A percentile compares a stretch with the other conserved stretches of the same genome.
Evolutionary conservation across 2,113 vertebrate species (phyloP).

Genomic region (Vulpes vulpes): DNA sequence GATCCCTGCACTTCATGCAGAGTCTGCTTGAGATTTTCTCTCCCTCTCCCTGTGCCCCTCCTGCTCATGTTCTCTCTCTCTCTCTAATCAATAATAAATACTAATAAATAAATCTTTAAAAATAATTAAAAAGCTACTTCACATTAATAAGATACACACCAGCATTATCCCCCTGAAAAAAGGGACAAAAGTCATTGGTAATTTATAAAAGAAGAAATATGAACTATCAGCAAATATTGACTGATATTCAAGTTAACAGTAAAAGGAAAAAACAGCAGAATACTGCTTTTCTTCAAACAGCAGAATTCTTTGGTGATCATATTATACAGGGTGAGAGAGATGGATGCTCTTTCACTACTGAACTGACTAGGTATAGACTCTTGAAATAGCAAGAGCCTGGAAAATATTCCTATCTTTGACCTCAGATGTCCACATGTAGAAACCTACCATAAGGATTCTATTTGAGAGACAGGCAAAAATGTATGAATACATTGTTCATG

Average conservation of each 20-base stretch:
- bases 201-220: neutral
- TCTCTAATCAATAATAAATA: neutral
- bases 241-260: slow-evolving; percentile 4
- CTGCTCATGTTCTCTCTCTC: neutral
- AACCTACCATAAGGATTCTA: neutral
- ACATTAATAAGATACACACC: neutral
- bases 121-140: neutral
- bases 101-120: neutral
- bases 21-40: neutral
- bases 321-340: neutral
- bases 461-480: neutral
- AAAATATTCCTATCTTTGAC: neutral
- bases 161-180: neutral
- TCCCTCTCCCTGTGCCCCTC: neutral
- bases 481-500: neutral
- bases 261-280: neutral
- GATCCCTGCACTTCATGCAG: neutral
- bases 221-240: neutral
- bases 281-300: neutral
- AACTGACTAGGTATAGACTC: neutral
- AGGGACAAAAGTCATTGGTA: neutral
- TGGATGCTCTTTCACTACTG: neutral
- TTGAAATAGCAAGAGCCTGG: neutral
- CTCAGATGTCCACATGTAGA: neutral
- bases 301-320: neutral